Conservation (phyloP, 2,888 invertebrate species). For the Hemicrepidius hirtus region DNA sequence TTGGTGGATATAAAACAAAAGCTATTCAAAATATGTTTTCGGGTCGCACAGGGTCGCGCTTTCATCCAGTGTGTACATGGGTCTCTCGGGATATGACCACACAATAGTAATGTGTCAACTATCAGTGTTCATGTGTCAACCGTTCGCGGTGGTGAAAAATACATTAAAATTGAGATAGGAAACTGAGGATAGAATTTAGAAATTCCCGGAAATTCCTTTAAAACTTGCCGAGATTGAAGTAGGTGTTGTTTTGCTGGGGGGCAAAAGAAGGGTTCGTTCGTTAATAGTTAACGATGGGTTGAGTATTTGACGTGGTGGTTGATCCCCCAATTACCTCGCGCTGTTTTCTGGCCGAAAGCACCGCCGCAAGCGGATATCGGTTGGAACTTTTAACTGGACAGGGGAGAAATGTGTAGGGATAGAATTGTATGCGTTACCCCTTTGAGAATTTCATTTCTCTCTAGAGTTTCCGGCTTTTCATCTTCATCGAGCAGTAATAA, state of each 20-base stretch:
- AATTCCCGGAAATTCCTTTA: too few relatives aligned
- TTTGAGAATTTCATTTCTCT: slow-evolving; percentile 2
- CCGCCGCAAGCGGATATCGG: slow-evolving; percentile 32
- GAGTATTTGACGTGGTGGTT: slow-evolving; percentile 25
- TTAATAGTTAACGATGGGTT: slow-evolving; percentile 11
- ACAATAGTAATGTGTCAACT: not conserved
- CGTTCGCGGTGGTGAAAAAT: not conserved
- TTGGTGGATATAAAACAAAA: slow-evolving; percentile 19
- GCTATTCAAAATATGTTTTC: slow-evolving; percentile 31
- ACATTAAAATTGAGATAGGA: too few relatives aligned
- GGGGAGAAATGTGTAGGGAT: not conserved
- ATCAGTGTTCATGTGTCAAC: not conserved
- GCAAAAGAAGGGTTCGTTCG: not conserved
- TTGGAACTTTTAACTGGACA: slow-evolving; percentile 35
- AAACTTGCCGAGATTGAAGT: too few relatives aligned
- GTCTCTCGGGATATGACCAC: not conserved
- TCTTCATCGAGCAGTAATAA: slow-evolving; percentile 20
- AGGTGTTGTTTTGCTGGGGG: too few relatives aligned
- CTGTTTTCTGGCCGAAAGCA: slow-evolving; percentile 36
- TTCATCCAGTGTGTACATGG: not conserved
- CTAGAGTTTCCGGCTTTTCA: slow-evolving; percentile 8
- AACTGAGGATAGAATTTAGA: too few relatives aligned
- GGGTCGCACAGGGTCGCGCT: not conserved
- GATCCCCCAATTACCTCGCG: slow-evolving; percentile 30
- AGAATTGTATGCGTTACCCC: slow-evolving; percentile 17